Percentiles rank a stretch among this genome's conserved stretches.
Conservation (phyloP, 2,797 vertebrate genomes). For the Meriones psammophilus region DNA sequence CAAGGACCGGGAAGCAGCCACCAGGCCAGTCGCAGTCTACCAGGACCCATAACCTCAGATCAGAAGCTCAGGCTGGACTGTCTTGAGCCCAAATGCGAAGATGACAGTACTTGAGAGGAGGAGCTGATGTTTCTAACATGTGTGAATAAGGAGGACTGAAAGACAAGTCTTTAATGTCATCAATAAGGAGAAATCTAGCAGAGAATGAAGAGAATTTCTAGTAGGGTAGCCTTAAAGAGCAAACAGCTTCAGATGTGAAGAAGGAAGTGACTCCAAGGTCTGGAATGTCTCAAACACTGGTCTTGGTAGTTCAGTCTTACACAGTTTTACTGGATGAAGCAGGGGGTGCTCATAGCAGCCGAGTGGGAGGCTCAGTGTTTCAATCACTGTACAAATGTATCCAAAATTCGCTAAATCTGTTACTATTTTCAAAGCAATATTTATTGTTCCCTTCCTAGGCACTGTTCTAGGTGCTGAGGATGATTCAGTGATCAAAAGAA, state of each 20-base stretch:
- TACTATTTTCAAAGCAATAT: neutral
- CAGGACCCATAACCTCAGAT: too few relatives aligned
- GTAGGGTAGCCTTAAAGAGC: neutral
- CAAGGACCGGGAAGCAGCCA: neutral
- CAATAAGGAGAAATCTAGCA: slow-evolving; percentile 5
- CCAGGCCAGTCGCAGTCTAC: neutral
- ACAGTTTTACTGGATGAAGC: rapidly evolving
- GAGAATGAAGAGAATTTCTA: neutral
- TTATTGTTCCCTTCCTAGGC: neutral
- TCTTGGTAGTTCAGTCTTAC: neutral
- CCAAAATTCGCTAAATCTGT: slow-evolving; percentile 17
- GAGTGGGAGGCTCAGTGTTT: neutral
- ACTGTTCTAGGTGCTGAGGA: neutral
- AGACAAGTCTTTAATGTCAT: neutral
- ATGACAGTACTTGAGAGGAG: neutral
- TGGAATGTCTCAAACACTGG: neutral
- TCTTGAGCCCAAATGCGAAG: neutral
- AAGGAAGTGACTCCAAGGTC: neutral
- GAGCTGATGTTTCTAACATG: neutral
- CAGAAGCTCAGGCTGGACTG: neutral
- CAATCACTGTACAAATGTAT: neutral
- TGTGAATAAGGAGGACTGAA: neutral
- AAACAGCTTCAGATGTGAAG: neutral
- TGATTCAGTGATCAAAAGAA: neutral
- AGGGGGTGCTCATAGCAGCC: neutral